These are phyloP conservation scores for Mamestra brassicae DNA, from an alignment of 2,888 invertebrate species.

Conservation along the genomic window DNA sequence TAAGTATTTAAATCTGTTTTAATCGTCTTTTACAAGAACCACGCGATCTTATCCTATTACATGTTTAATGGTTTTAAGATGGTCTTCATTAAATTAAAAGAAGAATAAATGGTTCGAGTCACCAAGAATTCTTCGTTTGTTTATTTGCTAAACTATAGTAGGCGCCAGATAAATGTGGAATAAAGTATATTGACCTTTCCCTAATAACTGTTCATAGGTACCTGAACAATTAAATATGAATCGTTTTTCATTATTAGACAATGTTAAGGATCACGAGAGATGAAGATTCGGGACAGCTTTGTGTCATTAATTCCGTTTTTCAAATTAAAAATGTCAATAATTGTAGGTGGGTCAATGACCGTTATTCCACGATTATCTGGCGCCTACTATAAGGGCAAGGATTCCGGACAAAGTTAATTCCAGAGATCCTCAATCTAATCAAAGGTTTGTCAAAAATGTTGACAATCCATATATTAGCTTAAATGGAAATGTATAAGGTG, in stretches of 20 bases:
- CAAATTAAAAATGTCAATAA: too few relatives aligned
- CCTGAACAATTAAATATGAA: too few relatives aligned
- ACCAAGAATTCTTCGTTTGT: conserved; percentile 4
- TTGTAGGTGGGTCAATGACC: too few relatives aligned
- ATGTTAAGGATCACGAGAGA: too few relatives aligned
- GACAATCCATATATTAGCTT: neutral
- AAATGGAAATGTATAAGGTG: neutral
- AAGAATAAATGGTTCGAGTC: conserved; percentile 13
- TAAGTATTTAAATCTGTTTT: conserved; percentile 28
- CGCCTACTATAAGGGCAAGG: too few relatives aligned
- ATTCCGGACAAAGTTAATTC: neutral
- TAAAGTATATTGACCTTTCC: too few relatives aligned
- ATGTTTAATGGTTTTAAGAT: conserved; percentile 28
- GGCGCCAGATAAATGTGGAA: too few relatives aligned
- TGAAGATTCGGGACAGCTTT: too few relatives aligned
- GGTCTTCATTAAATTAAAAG: conserved; percentile 12
- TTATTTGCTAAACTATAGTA: conserved; percentile 10
- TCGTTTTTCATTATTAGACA: too few relatives aligned
- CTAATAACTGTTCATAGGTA: too few relatives aligned
- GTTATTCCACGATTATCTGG: too few relatives aligned
- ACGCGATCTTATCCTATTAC: conserved; percentile 16
- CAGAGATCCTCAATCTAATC: neutral
- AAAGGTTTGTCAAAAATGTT: conserved; percentile 2
- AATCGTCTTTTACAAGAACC: conserved; percentile 32
- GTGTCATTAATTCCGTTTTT: too few relatives aligned